Evolutionary conservation across 2,797 vertebrate species (phyloP).

Genomic region (Falco biarmicus): DNA sequence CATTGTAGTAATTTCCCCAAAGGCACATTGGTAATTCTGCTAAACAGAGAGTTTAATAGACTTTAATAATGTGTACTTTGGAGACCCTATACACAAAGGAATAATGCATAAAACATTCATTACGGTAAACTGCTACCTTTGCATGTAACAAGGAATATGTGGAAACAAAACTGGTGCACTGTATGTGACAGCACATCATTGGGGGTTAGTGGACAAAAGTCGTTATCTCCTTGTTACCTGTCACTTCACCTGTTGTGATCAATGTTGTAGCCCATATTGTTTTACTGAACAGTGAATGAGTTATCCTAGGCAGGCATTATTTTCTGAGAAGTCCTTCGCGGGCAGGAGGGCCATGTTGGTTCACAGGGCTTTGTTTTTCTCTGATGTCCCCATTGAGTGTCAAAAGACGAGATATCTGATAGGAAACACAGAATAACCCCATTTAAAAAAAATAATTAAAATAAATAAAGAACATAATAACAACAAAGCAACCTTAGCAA

Average conservation of each 20-base stretch:
- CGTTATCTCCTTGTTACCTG: constrained; percentile 11
- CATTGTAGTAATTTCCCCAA: constrained; percentile 77
- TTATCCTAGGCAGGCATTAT: not conserved
- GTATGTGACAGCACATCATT: not conserved
- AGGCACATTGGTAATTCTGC: constrained; percentile 78
- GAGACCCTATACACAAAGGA: constrained; percentile 78
- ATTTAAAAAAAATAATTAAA: not conserved
- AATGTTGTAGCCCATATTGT: not conserved
- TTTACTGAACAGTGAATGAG: not conserved
- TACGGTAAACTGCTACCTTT: constrained; percentile 79
- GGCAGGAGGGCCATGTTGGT: rapidly evolving
- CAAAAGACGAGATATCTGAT: not conserved
- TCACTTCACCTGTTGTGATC: constrained; percentile 30
- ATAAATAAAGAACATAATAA: not conserved
- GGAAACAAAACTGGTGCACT: constrained; percentile 28
- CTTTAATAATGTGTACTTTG: constrained; percentile 80
- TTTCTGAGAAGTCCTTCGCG: not conserved
- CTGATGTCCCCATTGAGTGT: not conserved
- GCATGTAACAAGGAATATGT: constrained; percentile 69
- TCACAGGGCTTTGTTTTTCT: not conserved
- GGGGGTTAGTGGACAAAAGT: constrained; percentile 4
- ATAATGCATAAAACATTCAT: constrained; percentile 79
- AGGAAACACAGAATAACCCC: not conserved
- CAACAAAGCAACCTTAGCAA: constrained; percentile 36
- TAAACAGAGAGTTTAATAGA: constrained; percentile 82